Evolutionary conservation across 2,113 vertebrate genomes (phyloP), one percentile per base, ranked within the genome.

Genomic region (Nettapus auritus): DNA sequence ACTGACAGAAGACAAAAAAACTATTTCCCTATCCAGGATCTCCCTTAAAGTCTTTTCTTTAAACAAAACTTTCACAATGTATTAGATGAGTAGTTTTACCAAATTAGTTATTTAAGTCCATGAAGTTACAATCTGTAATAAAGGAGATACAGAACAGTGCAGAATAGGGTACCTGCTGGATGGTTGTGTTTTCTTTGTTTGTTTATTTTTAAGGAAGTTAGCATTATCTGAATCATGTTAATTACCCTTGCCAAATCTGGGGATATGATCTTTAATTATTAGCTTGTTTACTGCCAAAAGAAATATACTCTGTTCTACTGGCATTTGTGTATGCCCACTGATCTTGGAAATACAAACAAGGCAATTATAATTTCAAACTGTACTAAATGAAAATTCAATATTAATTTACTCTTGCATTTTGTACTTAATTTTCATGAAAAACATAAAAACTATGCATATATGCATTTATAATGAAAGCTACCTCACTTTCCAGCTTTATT

Each of bases 1-100:
- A 13, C 40, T 31, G 12, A 0, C 0, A 62, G 12, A 79, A 11
- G 3, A 34, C 2, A 3, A 38, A 38, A 36, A 33, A 77, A 38
- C n/a, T 52, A 70, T 19, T 70, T 70, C 8, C 9, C 5, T 22
- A 1, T 29, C 28, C 10, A 78, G 25, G 7, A 44, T 31, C 7
- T 18, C 1, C 21, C 57, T 69, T 17, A 5, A 17, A 57, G 33
- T 86, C 4, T 3, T 66, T 64, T 70, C 19, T 57, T 59, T 38
- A 66, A 40, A 67, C 28, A 5, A 26, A 18, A 28, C 40, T 73
- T 68, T 12, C 19, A 22, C 16, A 36, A 48, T 6, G 7, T 13
- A 48, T 60, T 25, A 21, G 33, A 60, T 18, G 5, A 48, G 0
- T 4, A 36, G 11, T 67, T 92, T 67, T 18, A 44, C 11, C 29